phyloP scores from a whole-genome alignment of 2,888 invertebrate genomes.

The Lordiphosa fenestrarum region DNA sequence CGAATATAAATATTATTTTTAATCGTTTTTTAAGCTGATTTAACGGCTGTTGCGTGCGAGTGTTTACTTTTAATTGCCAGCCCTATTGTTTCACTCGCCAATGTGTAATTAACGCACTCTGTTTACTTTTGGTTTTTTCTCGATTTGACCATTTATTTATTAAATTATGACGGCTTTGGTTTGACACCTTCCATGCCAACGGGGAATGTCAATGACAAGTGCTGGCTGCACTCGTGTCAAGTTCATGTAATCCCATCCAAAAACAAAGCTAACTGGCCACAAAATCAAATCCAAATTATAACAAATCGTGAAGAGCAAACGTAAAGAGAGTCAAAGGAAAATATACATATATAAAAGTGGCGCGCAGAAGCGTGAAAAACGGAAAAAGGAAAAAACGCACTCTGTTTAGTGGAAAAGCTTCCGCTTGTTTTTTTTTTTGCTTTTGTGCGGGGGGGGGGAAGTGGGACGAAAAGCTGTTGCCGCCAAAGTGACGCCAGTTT shows the following conservation, averaged over 20 bases:
- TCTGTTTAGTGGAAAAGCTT: conserved; percentile 48
- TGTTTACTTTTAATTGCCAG: conserved; percentile 45
- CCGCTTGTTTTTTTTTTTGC: conserved; percentile 26
- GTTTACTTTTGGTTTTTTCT: background rate
- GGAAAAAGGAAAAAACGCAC: conserved; percentile 14
- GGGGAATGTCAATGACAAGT: conserved; percentile 16
- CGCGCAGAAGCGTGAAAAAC: conserved; percentile 62
- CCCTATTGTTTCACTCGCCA: background rate
- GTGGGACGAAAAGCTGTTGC: conserved; percentile 30
- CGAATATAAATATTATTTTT: background rate
- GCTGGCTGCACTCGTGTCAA: conserved; percentile 43
- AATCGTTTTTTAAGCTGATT: conserved; percentile 2
- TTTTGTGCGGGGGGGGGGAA: background rate
- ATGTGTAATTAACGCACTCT: conserved; percentile 4
- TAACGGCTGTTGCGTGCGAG: conserved; percentile 3
- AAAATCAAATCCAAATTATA: conserved; percentile 28
- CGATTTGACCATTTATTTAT: conserved; percentile 6
- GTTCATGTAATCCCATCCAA: conserved; percentile 48
- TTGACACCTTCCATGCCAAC: background rate
- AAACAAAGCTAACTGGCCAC: conserved; percentile 28
- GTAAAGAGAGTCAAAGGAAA: conserved; percentile 12
- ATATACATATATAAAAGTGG: conserved; percentile 31
- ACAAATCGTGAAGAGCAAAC: conserved; percentile 26
- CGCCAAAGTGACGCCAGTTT: conserved; percentile 36
- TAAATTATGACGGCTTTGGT: conserved; percentile 4